A percentile compares a stretch with the other conserved stretches of the same genome.
Conservation (phyloP, 1,140 invertebrate species). For the Drosophila sucinea region DNA sequence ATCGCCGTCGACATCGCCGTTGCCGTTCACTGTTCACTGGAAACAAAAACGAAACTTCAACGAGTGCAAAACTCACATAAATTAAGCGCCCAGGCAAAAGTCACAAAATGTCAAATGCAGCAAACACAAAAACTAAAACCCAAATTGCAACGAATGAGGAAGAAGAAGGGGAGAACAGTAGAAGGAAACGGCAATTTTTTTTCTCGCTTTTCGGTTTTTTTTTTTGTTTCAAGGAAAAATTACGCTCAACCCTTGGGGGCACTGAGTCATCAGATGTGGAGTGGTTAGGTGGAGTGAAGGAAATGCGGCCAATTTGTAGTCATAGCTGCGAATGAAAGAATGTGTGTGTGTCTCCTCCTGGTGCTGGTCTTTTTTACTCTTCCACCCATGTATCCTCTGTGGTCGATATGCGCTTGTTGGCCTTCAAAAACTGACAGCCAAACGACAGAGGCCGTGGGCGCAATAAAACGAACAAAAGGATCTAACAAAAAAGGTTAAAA, state of each 20-base stretch:
- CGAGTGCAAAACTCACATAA: conserved; percentile 71
- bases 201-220: neutral
- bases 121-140: conserved; percentile 52
- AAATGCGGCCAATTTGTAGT: conserved; percentile 77
- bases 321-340: conserved; percentile 20
- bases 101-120: conserved; percentile 79
- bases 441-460: conserved; percentile 55
- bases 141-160: conserved; percentile 52
- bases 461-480: conserved; percentile 39
- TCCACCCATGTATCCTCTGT: conserved; percentile 3
- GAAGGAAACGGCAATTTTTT: neutral
- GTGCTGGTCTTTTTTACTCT: neutral
- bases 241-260: conserved; percentile 29
- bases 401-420: conserved; percentile 53
- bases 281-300: conserved; percentile 34
- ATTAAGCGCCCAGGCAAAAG: conserved; percentile 72
- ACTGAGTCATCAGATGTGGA: conserved; percentile 53
- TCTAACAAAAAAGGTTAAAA: conserved; percentile 15
- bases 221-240: conserved; percentile 28
- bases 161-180: conserved; percentile 15
- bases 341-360: neutral
- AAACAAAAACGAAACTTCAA: conserved; percentile 63
- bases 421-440: conserved; percentile 72
- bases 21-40: conserved; percentile 30
- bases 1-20: neutral